phyloP scores from a whole-genome alignment of 2,888 invertebrate species.

The Acleris holmiana region DNA sequence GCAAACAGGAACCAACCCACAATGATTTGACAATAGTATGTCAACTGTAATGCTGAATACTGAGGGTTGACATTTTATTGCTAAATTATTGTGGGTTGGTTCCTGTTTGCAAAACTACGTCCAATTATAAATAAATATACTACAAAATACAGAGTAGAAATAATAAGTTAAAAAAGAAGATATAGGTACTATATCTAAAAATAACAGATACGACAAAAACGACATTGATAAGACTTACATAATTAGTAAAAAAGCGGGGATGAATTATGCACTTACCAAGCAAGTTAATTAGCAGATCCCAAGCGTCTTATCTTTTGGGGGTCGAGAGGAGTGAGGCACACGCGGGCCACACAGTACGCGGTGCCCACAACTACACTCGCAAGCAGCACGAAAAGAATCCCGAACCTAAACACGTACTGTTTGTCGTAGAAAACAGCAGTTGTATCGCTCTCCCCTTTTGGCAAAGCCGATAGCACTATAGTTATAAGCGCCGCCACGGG shows the following conservation, averaged over 20 bases:
- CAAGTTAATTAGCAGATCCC: conserved; percentile 53
- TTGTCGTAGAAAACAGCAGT: conserved; percentile 79
- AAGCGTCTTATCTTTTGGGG: conserved; percentile 66
- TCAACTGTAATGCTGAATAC: too few relatives aligned
- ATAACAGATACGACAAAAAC: too few relatives aligned
- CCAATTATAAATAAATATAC: too few relatives aligned
- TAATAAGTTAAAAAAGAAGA: too few relatives aligned
- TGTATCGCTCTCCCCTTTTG: conserved; percentile 73
- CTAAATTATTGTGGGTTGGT: too few relatives aligned
- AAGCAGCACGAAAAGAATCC: conserved; percentile 58
- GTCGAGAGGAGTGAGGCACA: conserved; percentile 64
- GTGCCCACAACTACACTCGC: conserved; percentile 58
- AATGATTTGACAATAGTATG: too few relatives aligned
- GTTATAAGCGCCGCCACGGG: conserved; percentile 82
- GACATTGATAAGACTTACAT: conserved; percentile 15
- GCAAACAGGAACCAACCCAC: too few relatives aligned
- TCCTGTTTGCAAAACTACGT: too few relatives aligned
- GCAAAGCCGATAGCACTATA: conserved; percentile 84
- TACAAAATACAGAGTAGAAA: too few relatives aligned
- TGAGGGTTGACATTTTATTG: too few relatives aligned
- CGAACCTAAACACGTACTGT: conserved; percentile 62
- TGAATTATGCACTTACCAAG: conserved; percentile 56
- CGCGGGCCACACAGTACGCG: conserved; percentile 61
- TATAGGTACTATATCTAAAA: too few relatives aligned
- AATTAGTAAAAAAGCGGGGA: conserved; percentile 37